Evolutionary conservation across 2,113 vertebrate genomes (phyloP), one percentile per base, ranked within the genome.

Genomic region (Morone saxatilis): DNA sequence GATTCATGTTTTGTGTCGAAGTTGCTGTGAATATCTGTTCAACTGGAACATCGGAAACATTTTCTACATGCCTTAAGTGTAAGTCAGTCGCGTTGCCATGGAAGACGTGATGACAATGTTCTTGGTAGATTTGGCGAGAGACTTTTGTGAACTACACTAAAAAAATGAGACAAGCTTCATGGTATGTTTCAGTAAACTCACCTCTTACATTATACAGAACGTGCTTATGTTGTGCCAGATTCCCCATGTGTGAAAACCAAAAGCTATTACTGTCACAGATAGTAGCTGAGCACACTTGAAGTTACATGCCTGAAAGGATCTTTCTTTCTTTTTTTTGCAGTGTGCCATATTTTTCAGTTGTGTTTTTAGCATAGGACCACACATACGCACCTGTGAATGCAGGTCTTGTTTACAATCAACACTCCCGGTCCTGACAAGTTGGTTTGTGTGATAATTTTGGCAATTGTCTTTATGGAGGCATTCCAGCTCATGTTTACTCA

Each of bases 361-460:
- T 31, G 31, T 31, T 31, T 31, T 31, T 31, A 31, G 31, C 31
- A 31, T 31, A 31, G 74, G 75, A 82, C 80, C 86, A 82, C 82
- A 86, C 74, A 12, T 69, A 16, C 53, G 51, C 4, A 19, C 9
- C 54, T 69, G 62, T 59, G 65, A 63, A 75, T 38, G 6, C 53
- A 60, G 61, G 50, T 51, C 45, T 45, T 87, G 73, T 91, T 93
- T 91, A 91, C 78, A 59, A 70, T 76, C 80, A 90, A 50, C 76
- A 13, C 69, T 78, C 73, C 72, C 50, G 12, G 87, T 59, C 54
- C 54, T 59, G 80, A 82, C 84, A 59, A 20, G 84, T 75, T 43
- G 73, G 10, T 73, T 61, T 81, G 50, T 80, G 62, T 38, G 70
- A 87, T 47, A 63, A 16, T 67, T 86, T 60, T 50, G 25, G 20